These are phyloP conservation scores for Alloplasta piceator DNA, from an alignment of 2,888 invertebrate species.

Conservation along the genomic window DNA sequence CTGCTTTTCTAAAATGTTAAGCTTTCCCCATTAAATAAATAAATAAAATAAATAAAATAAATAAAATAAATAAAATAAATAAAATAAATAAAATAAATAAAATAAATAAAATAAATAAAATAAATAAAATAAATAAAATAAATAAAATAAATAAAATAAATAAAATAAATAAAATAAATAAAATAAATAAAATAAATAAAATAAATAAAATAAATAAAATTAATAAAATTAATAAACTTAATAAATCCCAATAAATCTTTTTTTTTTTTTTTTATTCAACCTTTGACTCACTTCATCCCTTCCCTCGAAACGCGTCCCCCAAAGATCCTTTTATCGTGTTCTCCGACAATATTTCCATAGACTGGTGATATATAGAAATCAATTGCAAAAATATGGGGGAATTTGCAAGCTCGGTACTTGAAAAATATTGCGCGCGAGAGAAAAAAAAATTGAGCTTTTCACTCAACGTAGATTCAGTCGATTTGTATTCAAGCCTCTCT, in stretches of 20 bases:
- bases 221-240: too few species aligned
- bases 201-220: too few species aligned
- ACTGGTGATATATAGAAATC: constrained; percentile 2
- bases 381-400: constrained; percentile 1
- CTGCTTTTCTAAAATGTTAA: too few species aligned
- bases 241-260: too few species aligned
- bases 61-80: too few species aligned
- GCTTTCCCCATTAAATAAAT: too few species aligned
- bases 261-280: background rate
- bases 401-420: constrained; percentile 17
- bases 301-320: background rate
- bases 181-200: too few species aligned
- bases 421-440: constrained; percentile 13
- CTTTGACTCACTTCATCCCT: constrained; percentile 34
- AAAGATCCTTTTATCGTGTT: background rate
- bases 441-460: constrained; percentile 17
- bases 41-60: too few species aligned
- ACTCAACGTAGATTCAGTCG: constrained; percentile 6
- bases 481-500: constrained; percentile 53
- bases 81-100: too few species aligned
- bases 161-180: too few species aligned
- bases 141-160: background rate
- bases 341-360: constrained; percentile 6
- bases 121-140: background rate
- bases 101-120: too few species aligned